Evolutionary conservation across 2,113 vertebrate genomes (phyloP).

Genomic region (Perccottus glenii): DNA sequence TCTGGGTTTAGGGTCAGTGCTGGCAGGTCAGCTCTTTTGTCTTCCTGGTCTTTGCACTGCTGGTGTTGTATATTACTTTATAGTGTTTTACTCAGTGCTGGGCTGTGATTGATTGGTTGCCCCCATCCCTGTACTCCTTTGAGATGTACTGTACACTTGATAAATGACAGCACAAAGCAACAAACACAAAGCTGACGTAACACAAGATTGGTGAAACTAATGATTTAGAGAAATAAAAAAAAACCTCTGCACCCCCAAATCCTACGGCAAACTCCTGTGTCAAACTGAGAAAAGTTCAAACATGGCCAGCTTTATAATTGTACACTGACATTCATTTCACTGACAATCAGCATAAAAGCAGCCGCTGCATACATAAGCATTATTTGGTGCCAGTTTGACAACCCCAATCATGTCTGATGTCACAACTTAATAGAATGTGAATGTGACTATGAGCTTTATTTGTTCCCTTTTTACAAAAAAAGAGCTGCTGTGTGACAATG

Average conservation of each 20-base stretch:
- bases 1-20: not conserved
- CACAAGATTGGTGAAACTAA: conserved; percentile 1
- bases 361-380: not conserved
- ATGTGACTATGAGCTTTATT: conserved; percentile 21
- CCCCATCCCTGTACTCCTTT: conserved; percentile 19
- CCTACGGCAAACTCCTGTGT: conserved; percentile 1
- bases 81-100: conserved; percentile 12
- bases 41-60: conserved; percentile 1
- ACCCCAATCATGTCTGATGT: conserved; percentile 12
- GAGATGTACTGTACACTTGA: conserved; percentile 23
- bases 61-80: conserved; percentile 7
- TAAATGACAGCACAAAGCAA: conserved; percentile 31
- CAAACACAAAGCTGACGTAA: conserved; percentile 24
- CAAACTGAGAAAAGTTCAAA: conserved; percentile 15
- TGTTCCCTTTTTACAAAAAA: not conserved
- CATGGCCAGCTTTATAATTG: not conserved
- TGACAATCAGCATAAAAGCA: not conserved
- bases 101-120: conserved; percentile 33
- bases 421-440: conserved; percentile 17
- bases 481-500: conserved; percentile 8
- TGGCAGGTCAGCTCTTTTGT: not conserved
- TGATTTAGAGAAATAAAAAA: conserved; percentile 18
- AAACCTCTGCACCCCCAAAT: not conserved
- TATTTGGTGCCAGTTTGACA: conserved; percentile 14
- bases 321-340: conserved; percentile 7